Base-by-base conservation (phyloP, 1,140 invertebrate species). In the Gerris buenoi region DNA sequence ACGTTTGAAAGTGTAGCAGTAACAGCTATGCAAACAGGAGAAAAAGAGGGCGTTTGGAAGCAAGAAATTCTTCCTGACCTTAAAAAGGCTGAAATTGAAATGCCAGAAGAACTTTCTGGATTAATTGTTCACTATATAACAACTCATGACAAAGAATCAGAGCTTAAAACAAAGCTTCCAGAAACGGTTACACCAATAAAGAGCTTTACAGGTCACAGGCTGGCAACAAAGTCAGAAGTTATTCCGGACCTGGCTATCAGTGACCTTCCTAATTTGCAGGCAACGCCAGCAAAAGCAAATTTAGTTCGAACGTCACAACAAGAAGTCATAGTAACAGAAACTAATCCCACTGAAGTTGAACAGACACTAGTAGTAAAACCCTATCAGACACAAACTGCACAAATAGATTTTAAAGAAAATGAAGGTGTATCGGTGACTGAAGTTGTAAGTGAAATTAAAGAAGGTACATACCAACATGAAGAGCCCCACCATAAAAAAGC, bases 41-140 rank as follows among this genome's bases (percentile, higher is more conserved):
- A 85, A 71, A 85, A 82, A 70, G 84, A 85, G 79, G 75, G 76
- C 61, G 67, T 77, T 68, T 79, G 81, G 68, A 73, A 70, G 13
- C 72, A 72, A 67, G 76, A 80, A 25, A 33, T 75, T 2, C 75
- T 73, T 70, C 81, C 81, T n/a, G 78, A 79, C 56, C 66, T 67
- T 27, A 83, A 83, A 72, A 73, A 71, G 57, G 83, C 81, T 0
- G 74, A 69, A 68, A 61, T 83, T 29, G 78, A 82, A 70, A 70
- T 84, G 18, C 74, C 76, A 13, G 82, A 83, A 70, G 71, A 77
- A 28, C 76, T 75, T 68, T 64, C 73, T 59, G 79, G 80, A 23
- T 75, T 80, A 0, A 78, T 75, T 28, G 73, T 83, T n/a, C 70
- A 78, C 2, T 80, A 85, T 77, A 74, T 84, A 1, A 68, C 82